phyloP scores from a whole-genome alignment of 2,797 vertebrate genomes.

The Bucorvus abyssinicus region DNA sequence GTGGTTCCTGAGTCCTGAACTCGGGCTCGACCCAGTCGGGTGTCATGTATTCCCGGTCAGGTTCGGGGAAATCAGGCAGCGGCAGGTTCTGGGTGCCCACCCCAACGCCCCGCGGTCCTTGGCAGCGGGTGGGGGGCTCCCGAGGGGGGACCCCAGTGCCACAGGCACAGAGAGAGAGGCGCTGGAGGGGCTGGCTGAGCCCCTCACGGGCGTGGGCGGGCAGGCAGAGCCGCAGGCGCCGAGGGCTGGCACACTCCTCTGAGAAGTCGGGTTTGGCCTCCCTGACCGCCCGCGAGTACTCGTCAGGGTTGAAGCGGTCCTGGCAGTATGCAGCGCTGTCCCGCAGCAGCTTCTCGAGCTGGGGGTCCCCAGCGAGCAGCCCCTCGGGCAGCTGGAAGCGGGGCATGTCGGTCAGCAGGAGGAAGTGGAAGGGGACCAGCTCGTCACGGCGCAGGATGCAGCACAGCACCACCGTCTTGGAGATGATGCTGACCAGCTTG shows the following conservation, averaged over 20 bases:
- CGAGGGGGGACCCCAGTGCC: constrained; percentile 47
- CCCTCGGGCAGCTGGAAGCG: constrained; percentile 91
- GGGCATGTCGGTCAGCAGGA: constrained; percentile 93
- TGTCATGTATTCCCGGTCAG: constrained; percentile 88
- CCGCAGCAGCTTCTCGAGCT: constrained; percentile 85
- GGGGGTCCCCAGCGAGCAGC: constrained; percentile 78
- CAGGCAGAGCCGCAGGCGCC: constrained; percentile 83
- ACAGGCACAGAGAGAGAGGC: constrained; percentile 82
- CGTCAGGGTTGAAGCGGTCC: constrained; percentile 89
- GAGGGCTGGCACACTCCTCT: constrained; percentile 88
- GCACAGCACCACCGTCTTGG: constrained; percentile 97
- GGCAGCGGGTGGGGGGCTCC: constrained; percentile 66
- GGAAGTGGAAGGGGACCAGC: constrained; percentile 90
- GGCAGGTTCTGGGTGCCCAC: not conserved
- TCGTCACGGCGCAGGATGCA: constrained; percentile 88
- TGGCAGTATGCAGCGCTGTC: constrained; percentile 87
- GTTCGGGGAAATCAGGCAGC: constrained; percentile 73
- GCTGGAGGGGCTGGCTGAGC: constrained; percentile 81
- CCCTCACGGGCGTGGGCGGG: constrained; percentile 76
- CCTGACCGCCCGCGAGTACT: constrained; percentile 91
- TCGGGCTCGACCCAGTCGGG: constrained; percentile 89
- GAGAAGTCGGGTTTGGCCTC: constrained; percentile 89
- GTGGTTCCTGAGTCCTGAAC: constrained; percentile 77
- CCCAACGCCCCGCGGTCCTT: not conserved
- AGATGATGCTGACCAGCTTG: constrained; percentile 96